These are phyloP conservation scores for Microcebus murinus DNA, from an alignment of 2,113 vertebrate genomes.

Conservation along the genomic window DNA sequence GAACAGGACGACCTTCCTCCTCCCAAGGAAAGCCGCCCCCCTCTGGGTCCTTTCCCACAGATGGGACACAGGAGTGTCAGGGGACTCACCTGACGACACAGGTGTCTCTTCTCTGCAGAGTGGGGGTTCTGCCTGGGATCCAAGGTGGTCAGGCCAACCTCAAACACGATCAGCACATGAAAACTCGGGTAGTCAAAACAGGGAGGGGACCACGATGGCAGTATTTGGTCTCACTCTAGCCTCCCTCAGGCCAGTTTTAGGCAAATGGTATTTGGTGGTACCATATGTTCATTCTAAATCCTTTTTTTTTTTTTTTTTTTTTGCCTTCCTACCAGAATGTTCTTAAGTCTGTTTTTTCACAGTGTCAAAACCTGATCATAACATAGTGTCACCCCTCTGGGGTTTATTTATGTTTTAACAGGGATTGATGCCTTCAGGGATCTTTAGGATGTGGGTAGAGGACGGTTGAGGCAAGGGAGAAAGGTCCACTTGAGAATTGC, in stretches of 20 bases:
- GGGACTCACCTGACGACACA: not conserved
- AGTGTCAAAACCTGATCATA: not conserved
- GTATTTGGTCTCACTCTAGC: not conserved
- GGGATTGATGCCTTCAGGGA: not conserved
- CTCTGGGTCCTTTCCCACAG: not conserved
- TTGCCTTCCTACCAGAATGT: not conserved
- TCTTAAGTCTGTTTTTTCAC: not conserved
- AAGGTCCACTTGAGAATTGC: not conserved
- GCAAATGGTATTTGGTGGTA: not conserved
- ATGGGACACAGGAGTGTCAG: not conserved
- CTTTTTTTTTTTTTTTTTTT: not conserved
- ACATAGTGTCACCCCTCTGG: not conserved
- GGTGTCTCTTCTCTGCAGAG: no score
- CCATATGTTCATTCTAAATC: not conserved
- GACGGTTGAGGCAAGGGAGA: not conserved
- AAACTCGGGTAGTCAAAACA: not conserved
- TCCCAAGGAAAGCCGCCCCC: not conserved
- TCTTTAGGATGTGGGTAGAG: not conserved
- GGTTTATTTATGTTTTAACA: not conserved
- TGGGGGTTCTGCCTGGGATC: not conserved
- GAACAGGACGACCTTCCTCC: not conserved
- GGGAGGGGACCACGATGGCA: rapidly evolving
- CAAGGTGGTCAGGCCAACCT: not conserved
- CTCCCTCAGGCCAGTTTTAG: not conserved
- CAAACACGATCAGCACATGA: rapidly evolving